These are phyloP conservation scores for Ictidomys tridecemlineatus DNA, from an alignment of 2,113 vertebrate genomes.

Conservation along the genomic window DNA sequence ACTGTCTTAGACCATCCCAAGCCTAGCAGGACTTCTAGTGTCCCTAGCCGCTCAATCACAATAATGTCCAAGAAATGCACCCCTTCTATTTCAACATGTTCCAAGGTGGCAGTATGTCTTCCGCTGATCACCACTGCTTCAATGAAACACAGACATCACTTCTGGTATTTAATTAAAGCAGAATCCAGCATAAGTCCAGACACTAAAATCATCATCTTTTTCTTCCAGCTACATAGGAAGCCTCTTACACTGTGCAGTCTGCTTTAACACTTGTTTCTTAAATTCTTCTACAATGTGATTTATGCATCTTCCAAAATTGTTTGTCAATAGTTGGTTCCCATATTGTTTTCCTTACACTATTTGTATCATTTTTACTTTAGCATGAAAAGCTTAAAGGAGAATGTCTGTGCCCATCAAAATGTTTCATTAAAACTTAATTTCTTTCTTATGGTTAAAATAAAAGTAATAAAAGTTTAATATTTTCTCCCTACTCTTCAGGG, in stretches of 20 bases:
- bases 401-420: not conserved
- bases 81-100: not conserved
- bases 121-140: not conserved
- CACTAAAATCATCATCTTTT: not conserved
- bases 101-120: not conserved
- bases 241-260: not conserved
- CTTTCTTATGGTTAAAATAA: not conserved
- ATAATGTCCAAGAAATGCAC: not conserved
- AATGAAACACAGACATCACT: not conserved
- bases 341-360: not conserved
- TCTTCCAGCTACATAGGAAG: not conserved
- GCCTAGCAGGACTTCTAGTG: not conserved
- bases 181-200: not conserved
- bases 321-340: not conserved
- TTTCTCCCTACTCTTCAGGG: not conserved
- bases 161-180: not conserved
- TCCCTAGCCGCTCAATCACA: not conserved
- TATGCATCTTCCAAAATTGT: not conserved
- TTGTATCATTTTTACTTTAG: constrained; percentile 16
- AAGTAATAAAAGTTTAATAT: not conserved
- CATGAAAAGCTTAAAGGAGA: not conserved
- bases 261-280: not conserved
- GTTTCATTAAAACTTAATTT: not conserved
- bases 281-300: not conserved
- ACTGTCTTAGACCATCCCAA: not conserved